Percentiles rank a stretch among this genome's conserved stretches.
Conservation (phyloP, 2,888 invertebrate genomes). For the Aromia moschata region DNA sequence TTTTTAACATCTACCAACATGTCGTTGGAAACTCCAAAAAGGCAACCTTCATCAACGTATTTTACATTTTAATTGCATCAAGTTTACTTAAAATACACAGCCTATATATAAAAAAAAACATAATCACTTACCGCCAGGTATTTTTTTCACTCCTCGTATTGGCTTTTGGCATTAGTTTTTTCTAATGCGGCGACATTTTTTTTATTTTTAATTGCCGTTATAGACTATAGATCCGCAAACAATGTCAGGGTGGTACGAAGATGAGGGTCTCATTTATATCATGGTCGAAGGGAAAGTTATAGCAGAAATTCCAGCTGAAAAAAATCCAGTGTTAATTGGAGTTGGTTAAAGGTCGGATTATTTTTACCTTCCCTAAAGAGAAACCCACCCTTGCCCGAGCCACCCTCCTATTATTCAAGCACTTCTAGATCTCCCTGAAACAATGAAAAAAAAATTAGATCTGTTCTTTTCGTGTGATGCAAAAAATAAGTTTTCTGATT, state of each 20-base stretch:
- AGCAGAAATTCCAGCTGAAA: constrained; percentile 71
- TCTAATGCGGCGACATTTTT: constrained; percentile 26
- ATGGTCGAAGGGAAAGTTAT: constrained; percentile 72
- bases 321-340: constrained; percentile 72
- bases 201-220: constrained; percentile 52
- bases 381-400: neutral
- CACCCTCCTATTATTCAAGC: neutral
- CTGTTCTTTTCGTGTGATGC: constrained; percentile 8
- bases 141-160: constrained; percentile 38
- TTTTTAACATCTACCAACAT: no score
- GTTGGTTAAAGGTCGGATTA: constrained; percentile 74
- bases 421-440: neutral
- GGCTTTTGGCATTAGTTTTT: constrained; percentile 31
- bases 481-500: no score
- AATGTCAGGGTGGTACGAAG: constrained; percentile 62
- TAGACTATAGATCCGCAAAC: constrained; percentile 60
- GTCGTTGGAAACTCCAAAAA: no score
- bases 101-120: no score
- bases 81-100: no score
- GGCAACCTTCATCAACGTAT: no score
- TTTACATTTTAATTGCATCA: no score
- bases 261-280: constrained; percentile 68
- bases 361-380: constrained; percentile 21
- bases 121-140: no score
- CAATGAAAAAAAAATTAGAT: constrained; percentile 1